Evolutionary conservation across 2,888 invertebrate genomes (phyloP), one percentile per base, ranked within the genome.

Genomic region (Lagria hirta): DNA sequence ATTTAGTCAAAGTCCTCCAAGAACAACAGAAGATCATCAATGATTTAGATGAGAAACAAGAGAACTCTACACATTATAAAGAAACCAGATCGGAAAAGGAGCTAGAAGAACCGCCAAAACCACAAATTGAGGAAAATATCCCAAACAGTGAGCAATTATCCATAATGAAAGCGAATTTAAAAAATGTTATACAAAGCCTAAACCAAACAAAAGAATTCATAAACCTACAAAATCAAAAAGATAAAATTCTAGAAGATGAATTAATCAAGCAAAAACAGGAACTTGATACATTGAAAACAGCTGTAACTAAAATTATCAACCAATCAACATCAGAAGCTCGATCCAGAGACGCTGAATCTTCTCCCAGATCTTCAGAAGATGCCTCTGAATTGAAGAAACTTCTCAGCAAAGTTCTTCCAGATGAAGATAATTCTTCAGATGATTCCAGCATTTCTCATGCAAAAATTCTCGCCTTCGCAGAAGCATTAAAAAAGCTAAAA

Each of bases 1-100:
- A 64, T 13, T 42, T 70, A 4, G 60, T 69, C 10, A 48, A 58
- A 18, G 47, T 68, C 11, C 43, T 70, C 7, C 60, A 55, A 40
- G 66, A 69, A 27, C 69, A 70, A 47, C 65, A 69, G 42, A 49
- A 58, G 14, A 49, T 65, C 12, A 42, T 69, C 10, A 56, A 58
- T 8, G 48, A 57, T 8, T 43, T 66, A 11, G 55, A 57, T 27
- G 44, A 46, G 3, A 23, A 36, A 5, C 43, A 54, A 6, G 41
- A 26, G 1, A 40, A 48, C 21, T 27, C 40, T 20, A 30, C 43
- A 7, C 37, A 35, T 26, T 32, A 47, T 40, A 43, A 29, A 22
- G 29, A 32, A 30, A 29, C 33, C 18, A 54, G 41, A 28, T 52
- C 21, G 18, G 7, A 18, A 18, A 18, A 6, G 18, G 4, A 6